A percentile compares a stretch with the other conserved stretches of the same genome.
These are phyloP conservation scores for Turritopsis dohrnii DNA, from an alignment of 30 jellyfish, hydroid and myxozoan genomes.

Conservation along the genomic window DNA sequence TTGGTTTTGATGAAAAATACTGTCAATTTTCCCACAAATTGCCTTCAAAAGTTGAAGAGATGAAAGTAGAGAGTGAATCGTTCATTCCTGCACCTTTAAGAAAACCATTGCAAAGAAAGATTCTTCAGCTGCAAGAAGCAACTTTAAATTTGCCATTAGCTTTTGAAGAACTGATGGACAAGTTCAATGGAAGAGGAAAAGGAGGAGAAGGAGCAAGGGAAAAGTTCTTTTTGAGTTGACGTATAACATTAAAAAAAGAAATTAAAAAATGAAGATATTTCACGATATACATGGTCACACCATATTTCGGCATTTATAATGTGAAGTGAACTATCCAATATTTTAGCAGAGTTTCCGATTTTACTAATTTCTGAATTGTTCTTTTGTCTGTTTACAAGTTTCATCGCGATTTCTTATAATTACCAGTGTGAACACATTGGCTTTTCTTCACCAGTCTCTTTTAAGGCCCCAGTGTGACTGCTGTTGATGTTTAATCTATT, in stretches of 20 bases:
- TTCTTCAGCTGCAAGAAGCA: background rate
- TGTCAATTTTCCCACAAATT: background rate
- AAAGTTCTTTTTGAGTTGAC: background rate
- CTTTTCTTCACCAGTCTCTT: too few species aligned
- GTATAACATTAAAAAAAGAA: too few species aligned
- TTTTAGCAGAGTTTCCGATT: too few species aligned
- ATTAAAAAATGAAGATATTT: background rate
- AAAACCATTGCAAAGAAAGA: background rate
- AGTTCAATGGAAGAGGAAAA: background rate
- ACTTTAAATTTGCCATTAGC: background rate
- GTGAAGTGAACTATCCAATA: too few species aligned
- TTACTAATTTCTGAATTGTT: too few species aligned
- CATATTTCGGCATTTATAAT: too few species aligned
- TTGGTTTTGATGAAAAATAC: background rate
- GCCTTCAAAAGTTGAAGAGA: background rate
- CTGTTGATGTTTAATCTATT: too few species aligned
- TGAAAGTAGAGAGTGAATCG: background rate
- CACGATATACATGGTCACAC: too few species aligned
- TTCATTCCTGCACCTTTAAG: background rate
- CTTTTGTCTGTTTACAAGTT: too few species aligned
- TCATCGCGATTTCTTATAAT: too few species aligned
- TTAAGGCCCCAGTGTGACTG: too few species aligned
- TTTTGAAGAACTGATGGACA: background rate
- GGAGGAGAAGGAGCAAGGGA: background rate
- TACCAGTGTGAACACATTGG: too few species aligned